Percentiles rank a stretch among this genome's conserved stretches.
Evolutionary conservation across 2,797 vertebrate genomes (phyloP).

Genomic region (Chelonia mydas): DNA sequence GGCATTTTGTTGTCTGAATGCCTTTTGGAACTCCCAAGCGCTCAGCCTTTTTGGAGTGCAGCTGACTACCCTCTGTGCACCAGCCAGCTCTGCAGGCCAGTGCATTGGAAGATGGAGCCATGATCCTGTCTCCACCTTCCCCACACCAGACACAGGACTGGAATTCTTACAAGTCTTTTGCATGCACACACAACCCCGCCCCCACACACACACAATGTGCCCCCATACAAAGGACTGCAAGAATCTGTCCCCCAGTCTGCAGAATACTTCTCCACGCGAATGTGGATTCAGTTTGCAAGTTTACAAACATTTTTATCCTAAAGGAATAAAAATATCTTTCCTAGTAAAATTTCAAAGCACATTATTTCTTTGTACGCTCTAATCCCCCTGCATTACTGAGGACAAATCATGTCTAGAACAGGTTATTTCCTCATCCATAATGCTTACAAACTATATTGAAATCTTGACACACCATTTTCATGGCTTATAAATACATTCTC

Average conservation of each 20-base stretch:
- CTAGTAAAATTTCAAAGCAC: conserved; percentile 36
- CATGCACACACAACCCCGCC: not conserved
- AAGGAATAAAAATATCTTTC: conserved; percentile 28
- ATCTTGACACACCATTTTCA: conserved; percentile 67
- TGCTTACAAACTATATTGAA: conserved; percentile 59
- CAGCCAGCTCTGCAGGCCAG: not conserved
- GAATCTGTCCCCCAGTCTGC: not conserved
- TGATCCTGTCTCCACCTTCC: not conserved
- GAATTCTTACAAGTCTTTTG: not conserved
- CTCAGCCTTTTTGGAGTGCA: not conserved
- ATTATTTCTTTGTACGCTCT: conserved; percentile 37
- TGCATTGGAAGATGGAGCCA: not conserved
- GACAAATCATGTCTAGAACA: conserved; percentile 61
- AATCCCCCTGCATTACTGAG: conserved; percentile 67
- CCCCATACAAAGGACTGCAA: not conserved
- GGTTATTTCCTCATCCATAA: conserved; percentile 69
- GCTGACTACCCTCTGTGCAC: rapidly evolving
- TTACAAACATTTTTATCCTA: conserved; percentile 19
- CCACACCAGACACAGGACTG: not conserved
- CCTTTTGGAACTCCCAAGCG: rapidly evolving
- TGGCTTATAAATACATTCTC: conserved; percentile 46
- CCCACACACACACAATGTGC: not conserved
- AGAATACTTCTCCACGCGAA: not conserved
- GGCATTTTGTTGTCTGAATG: not conserved
- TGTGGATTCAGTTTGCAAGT: conserved; percentile 17